Evolutionary conservation across 2,888 invertebrate species (phyloP).

Genomic region (Drosophila glabriapex): DNA sequence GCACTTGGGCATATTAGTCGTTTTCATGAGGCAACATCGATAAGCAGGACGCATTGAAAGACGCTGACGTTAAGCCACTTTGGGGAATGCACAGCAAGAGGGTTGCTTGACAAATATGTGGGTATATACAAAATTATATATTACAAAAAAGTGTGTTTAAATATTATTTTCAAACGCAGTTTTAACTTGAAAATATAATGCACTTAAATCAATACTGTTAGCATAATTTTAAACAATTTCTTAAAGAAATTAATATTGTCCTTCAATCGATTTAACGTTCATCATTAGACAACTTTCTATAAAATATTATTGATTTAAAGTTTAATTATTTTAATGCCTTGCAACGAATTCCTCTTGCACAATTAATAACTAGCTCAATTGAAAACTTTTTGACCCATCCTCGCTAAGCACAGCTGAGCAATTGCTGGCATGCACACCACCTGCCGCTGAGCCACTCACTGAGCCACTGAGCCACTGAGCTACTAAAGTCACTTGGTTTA

Average conservation of each 20-base stretch:
- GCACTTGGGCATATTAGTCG: slow-evolving; percentile 61
- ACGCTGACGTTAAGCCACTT: slow-evolving; percentile 35
- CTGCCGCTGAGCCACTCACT: slow-evolving; percentile 51
- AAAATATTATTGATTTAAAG: background rate
- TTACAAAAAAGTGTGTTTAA: too few species aligned
- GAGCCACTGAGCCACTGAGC: slow-evolving; percentile 49
- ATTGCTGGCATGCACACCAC: slow-evolving; percentile 51
- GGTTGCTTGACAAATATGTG: slow-evolving; percentile 3
- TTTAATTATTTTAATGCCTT: background rate
- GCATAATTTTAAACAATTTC: background rate
- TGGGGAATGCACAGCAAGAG: slow-evolving; percentile 24
- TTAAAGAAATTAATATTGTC: background rate
- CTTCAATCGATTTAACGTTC: background rate
- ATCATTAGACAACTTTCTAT: background rate
- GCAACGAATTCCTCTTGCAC: background rate
- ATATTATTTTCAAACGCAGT: background rate
- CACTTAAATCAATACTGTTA: background rate
- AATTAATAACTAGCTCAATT: background rate
- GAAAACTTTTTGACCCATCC: background rate
- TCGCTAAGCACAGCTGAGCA: slow-evolving; percentile 25
- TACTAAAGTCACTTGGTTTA: slow-evolving; percentile 78
- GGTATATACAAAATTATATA: background rate
- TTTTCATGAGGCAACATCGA: slow-evolving; percentile 65
- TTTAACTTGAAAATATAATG: background rate
- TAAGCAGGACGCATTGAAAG: slow-evolving; percentile 49